A percentile compares a stretch with the other conserved stretches of the same genome.
phyloP scores from a whole-genome alignment of 2,888 invertebrate species.

The Iselma pallidipennis region DNA sequence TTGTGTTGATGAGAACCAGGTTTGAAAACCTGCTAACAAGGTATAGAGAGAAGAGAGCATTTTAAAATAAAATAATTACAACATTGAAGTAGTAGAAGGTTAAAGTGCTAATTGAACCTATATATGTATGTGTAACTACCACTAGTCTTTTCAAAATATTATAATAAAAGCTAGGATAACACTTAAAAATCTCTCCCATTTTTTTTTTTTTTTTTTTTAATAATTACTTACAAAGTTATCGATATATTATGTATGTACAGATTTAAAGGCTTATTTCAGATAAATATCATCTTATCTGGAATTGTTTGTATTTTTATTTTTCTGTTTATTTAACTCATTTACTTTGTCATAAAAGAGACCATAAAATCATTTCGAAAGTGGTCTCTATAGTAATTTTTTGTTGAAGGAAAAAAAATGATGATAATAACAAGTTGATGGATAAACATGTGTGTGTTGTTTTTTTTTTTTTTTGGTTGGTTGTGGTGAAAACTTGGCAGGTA shows the following conservation, averaged over 20 bases:
- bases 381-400: not conserved
- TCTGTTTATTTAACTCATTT: not conserved
- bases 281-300: not conserved
- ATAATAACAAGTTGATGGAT: not conserved
- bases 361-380: not conserved
- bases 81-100: not conserved
- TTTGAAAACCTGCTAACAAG: not conserved
- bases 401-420: not conserved
- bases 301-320: not conserved
- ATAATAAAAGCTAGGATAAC: too few relatives aligned
- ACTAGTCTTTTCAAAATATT: not conserved
- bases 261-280: too few relatives aligned
- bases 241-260: too few relatives aligned
- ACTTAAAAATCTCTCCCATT: too few relatives aligned
- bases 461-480: too few relatives aligned
- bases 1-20: not conserved
- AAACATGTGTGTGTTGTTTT: too few relatives aligned
- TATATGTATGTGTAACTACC: too few relatives aligned
- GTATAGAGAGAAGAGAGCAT: not conserved
- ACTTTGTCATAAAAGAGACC: not conserved
- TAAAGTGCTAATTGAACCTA: not conserved
- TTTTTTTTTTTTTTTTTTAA: not conserved
- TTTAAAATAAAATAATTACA: not conserved
- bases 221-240: too few relatives aligned
- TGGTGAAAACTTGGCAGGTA: too few relatives aligned